phyloP scores from a whole-genome alignment of 2,888 invertebrate genomes.

The Lasioglossum oenotherae region DNA sequence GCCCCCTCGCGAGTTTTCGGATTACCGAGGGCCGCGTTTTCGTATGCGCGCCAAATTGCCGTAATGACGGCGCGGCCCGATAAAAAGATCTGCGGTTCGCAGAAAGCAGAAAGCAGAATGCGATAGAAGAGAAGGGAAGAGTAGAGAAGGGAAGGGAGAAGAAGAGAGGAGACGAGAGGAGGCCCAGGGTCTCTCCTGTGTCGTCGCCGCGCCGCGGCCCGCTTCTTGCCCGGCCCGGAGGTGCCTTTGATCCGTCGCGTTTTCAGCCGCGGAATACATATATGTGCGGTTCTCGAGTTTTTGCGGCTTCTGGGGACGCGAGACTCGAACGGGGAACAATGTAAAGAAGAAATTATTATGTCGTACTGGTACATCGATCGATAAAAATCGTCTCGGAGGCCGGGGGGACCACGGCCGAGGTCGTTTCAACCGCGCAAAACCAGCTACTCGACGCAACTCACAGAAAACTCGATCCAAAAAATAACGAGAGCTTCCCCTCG shows the following conservation, averaged over 20 bases:
- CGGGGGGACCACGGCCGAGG: constrained; percentile 1
- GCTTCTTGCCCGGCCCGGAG: constrained; percentile 64
- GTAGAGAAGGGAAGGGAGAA: background rate
- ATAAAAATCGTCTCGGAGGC: constrained; percentile 37
- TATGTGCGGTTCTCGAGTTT: constrained; percentile 57
- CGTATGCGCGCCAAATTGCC: constrained; percentile 76
- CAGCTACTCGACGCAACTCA: background rate
- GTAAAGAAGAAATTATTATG: constrained; percentile 61
- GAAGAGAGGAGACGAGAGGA: constrained; percentile 8
- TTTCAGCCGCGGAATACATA: constrained; percentile 56
- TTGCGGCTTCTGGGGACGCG: constrained; percentile 50
- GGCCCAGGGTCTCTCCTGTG: constrained; percentile 29
- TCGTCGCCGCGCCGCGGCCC: constrained; percentile 46
- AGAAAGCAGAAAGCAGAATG: constrained; percentile 78
- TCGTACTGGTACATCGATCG: constrained; percentile 59
- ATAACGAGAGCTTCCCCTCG: background rate
- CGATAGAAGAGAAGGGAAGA: constrained; percentile 32
- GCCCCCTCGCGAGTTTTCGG: constrained; percentile 63
- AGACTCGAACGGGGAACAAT: constrained; percentile 51
- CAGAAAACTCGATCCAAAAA: constrained; percentile 28
- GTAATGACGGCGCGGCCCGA: constrained; percentile 74
- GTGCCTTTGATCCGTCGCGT: constrained; percentile 68
- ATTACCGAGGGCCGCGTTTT: constrained; percentile 60
- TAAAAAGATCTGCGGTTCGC: constrained; percentile 74
- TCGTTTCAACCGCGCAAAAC: constrained; percentile 25